A percentile compares a stretch with the other conserved stretches of the same genome.
Evolutionary conservation across 2,113 vertebrate species (phyloP).

Genomic region (Salvelinus sp.): DNA sequence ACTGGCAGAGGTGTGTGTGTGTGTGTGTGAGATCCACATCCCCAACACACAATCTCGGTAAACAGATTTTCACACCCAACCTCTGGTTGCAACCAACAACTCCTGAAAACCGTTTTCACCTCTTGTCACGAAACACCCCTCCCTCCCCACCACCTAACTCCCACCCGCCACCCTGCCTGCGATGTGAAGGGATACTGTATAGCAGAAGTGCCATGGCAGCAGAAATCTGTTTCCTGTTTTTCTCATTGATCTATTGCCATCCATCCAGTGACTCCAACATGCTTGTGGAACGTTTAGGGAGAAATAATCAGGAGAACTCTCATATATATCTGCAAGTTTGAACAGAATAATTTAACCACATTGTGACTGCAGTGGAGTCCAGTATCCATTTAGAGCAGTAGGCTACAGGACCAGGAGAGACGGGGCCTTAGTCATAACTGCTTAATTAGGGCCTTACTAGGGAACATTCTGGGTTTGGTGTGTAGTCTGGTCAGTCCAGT

Average conservation of each 20-base stretch:
- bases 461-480: too few relatives aligned
- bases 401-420: too few relatives aligned
- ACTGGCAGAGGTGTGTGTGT: constrained; percentile 7
- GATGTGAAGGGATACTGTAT: constrained; percentile 32
- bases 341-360: too few relatives aligned
- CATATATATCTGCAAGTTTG: too few relatives aligned
- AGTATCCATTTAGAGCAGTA: too few relatives aligned
- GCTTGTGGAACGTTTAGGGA: neutral
- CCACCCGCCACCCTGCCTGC: neutral
- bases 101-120: constrained; percentile 17
- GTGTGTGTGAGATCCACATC: neutral
- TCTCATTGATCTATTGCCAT: constrained; percentile 45
- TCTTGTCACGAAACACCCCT: constrained; percentile 23
- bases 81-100: constrained; percentile 34
- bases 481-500: neutral
- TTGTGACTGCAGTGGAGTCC: too few relatives aligned
- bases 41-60: constrained; percentile 9
- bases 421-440: too few relatives aligned
- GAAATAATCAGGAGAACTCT: too few relatives aligned
- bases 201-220: constrained; percentile 47
- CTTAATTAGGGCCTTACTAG: too few relatives aligned
- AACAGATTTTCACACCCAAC: constrained; percentile 34
- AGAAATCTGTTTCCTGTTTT: constrained; percentile 55
- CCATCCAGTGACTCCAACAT: neutral
- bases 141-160: too few relatives aligned